phyloP scores from a whole-genome alignment of 2,113 vertebrate species.

The Brachyhypopomus occidentalis region DNA sequence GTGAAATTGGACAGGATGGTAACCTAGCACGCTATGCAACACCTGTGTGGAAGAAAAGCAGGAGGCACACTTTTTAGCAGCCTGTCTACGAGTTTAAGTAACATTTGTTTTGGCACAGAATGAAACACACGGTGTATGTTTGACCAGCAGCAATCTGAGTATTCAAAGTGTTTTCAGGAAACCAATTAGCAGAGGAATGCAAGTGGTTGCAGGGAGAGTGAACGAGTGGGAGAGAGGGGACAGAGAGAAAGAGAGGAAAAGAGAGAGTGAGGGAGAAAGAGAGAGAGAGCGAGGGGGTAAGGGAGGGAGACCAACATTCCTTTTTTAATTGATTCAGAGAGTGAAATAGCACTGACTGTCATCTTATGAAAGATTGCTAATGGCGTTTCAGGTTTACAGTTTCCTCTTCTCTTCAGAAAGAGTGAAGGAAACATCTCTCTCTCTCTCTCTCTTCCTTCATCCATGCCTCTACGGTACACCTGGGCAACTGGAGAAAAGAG shows the following conservation, averaged over 20 bases:
- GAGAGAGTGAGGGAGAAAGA: neutral
- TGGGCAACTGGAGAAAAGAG: constrained; percentile 65
- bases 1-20: constrained; percentile 65
- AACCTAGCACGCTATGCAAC: constrained; percentile 63
- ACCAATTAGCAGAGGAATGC: constrained; percentile 91
- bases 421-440: constrained; percentile 68
- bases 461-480: constrained; percentile 66
- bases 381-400: constrained; percentile 78
- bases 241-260: constrained; percentile 6
- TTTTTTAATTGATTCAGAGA: constrained; percentile 76
- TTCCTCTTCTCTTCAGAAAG: constrained; percentile 74
- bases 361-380: constrained; percentile 79
- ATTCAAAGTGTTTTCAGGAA: constrained; percentile 91
- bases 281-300: neutral
- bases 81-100: constrained; percentile 70
- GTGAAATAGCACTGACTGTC: constrained; percentile 64
- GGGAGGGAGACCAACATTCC: constrained; percentile 70
- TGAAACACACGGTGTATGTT: constrained; percentile 85
- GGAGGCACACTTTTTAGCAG: constrained; percentile 69
- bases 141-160: constrained; percentile 86
- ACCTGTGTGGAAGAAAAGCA: constrained; percentile 76
- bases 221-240: neutral
- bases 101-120: constrained; percentile 91
- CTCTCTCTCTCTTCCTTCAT: constrained; percentile 39
- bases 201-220: constrained; percentile 52